Conservation (phyloP, 2,888 invertebrate genomes). For the Fragum whitleyi region DNA sequence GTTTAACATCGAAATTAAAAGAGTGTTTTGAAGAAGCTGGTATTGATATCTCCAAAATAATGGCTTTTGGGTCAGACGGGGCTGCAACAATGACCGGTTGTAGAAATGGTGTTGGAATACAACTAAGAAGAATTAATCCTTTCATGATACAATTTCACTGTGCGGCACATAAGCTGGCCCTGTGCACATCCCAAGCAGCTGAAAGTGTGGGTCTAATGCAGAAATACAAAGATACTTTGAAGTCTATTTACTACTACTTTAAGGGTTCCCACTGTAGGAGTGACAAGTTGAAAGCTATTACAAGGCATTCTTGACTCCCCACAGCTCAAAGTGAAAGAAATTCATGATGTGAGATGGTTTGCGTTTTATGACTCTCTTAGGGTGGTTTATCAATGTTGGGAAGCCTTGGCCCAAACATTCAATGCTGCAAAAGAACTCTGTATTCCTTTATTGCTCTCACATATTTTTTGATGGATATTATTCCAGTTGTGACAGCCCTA, state of each 20-base stretch:
- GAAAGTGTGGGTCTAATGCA: constrained; percentile 19
- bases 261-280: constrained; percentile 17
- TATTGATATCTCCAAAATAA: constrained; percentile 14
- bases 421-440: constrained; percentile 25
- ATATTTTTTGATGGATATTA: constrained; percentile 24
- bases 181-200: constrained; percentile 21
- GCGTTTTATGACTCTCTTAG: constrained; percentile 17
- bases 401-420: constrained; percentile 25
- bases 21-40: constrained; percentile 13
- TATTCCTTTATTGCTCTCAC: constrained; percentile 24
- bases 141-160: constrained; percentile 26
- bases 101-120: constrained; percentile 20
- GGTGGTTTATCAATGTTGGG: constrained; percentile 27
- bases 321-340: constrained; percentile 33
- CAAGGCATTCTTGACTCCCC: constrained; percentile 29
- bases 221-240: constrained; percentile 27
- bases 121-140: constrained; percentile 6
- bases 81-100: too few relatives aligned
- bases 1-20: constrained; percentile 2
- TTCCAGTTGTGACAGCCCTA: constrained; percentile 27
- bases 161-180: constrained; percentile 31
- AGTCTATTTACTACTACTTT: constrained; percentile 26
- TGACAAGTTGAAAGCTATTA: constrained; percentile 18
- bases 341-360: constrained; percentile 28
- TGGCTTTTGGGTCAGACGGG: constrained; percentile 3